Evolutionary conservation across 2,113 vertebrate genomes (phyloP).

Genomic region (Gobio gobio): DNA sequence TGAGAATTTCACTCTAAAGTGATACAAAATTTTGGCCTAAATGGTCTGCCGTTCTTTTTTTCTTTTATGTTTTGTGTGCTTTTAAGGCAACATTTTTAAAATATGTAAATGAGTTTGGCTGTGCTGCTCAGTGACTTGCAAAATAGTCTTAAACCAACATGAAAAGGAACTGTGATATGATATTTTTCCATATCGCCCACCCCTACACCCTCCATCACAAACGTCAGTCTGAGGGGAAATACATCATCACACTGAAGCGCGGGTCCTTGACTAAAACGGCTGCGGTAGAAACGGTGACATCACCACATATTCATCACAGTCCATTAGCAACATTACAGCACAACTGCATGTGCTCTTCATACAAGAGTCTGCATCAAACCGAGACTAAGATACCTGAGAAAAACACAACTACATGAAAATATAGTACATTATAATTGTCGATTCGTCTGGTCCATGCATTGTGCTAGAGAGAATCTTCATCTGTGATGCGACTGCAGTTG

Average conservation of each 20-base stretch:
- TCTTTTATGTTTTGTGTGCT: too few relatives aligned
- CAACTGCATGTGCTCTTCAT: not conserved
- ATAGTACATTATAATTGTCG: not conserved
- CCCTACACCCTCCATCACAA: not conserved
- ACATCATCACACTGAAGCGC: not conserved
- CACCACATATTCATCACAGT: slow-evolving; percentile 8
- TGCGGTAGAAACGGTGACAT: not conserved
- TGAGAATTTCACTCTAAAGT: too few relatives aligned
- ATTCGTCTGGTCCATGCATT: not conserved
- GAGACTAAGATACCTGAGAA: not conserved
- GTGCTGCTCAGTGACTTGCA: too few relatives aligned
- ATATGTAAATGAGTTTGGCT: too few relatives aligned
- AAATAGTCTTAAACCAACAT: too few relatives aligned
- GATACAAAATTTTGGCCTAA: too few relatives aligned
- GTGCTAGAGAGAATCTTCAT: not conserved
- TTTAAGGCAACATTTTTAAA: too few relatives aligned
- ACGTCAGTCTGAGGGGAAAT: not conserved
- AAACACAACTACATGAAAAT: not conserved
- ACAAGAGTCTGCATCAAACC: not conserved
- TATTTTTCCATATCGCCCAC: too few relatives aligned
- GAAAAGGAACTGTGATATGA: too few relatives aligned
- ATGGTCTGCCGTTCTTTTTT: too few relatives aligned
- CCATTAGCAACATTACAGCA: slow-evolving; percentile 27
- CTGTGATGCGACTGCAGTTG: not conserved
- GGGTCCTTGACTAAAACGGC: not conserved